These are phyloP conservation scores for Austrofundulus limnaeus DNA, from an alignment of 2,113 vertebrate species.

Conservation along the genomic window DNA sequence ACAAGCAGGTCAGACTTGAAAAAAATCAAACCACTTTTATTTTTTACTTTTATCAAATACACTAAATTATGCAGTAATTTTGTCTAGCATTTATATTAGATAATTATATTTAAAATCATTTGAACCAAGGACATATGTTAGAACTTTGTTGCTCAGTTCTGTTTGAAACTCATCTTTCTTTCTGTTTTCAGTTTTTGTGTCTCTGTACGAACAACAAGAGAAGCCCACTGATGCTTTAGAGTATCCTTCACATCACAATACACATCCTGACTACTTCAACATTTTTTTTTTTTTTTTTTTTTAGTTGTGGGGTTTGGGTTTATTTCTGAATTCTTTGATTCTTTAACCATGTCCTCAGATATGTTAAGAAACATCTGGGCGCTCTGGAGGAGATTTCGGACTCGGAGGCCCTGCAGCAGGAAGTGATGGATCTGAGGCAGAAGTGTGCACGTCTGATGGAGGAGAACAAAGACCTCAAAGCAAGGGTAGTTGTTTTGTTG, in stretches of 20 bases:
- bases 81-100: too few relatives aligned
- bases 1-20: not conserved
- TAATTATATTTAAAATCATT: too few relatives aligned
- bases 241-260: slow-evolving; percentile 87
- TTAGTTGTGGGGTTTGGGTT: not conserved
- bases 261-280: not conserved
- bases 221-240: slow-evolving; percentile 92
- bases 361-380: slow-evolving; percentile 89
- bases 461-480: slow-evolving; percentile 91
- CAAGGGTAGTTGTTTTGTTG: slow-evolving; percentile 74
- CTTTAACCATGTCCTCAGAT: slow-evolving; percentile 85
- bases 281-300: not conserved
- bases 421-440: slow-evolving; percentile 87
- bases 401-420: slow-evolving; percentile 85
- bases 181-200: slow-evolving; percentile 85
- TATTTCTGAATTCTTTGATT: not conserved
- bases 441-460: slow-evolving; percentile 86
- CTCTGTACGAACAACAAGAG: slow-evolving; percentile 91
- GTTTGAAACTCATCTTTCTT: not conserved
- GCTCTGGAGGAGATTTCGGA: slow-evolving; percentile 81
- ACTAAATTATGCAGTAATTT: too few relatives aligned
- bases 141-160: not conserved
- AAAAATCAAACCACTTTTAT: not conserved
- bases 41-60: too few relatives aligned
- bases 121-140: too few relatives aligned